A percentile compares a stretch with the other conserved stretches of the same genome.
Conservation (phyloP, 2,797 vertebrate genomes). For the Gadopsis bispinosus region DNA sequence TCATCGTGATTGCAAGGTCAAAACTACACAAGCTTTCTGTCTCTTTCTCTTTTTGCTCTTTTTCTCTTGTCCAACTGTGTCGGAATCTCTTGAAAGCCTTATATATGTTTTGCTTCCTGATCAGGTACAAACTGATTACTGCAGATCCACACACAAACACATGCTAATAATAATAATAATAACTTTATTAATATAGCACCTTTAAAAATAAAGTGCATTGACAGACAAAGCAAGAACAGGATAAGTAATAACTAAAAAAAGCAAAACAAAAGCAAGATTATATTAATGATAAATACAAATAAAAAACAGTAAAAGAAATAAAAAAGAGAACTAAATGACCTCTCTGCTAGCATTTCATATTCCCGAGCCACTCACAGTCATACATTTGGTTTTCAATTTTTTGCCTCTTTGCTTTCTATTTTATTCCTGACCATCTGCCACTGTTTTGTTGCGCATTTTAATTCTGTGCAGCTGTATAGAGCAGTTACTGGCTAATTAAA, state of each 20-base stretch:
- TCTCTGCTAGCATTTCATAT: slow-evolving; percentile 7
- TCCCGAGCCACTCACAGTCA: slow-evolving; percentile 12
- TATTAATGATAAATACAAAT: no score
- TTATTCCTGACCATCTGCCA: slow-evolving; percentile 54
- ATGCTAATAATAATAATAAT: not conserved
- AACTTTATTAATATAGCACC: no score
- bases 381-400: slow-evolving; percentile 25
- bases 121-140: slow-evolving; percentile 60
- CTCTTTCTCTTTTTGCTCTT: not conserved
- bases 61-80: slow-evolving; percentile 3
- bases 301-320: no score
- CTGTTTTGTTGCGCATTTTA: slow-evolving; percentile 35
- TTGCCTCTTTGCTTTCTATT: slow-evolving; percentile 21
- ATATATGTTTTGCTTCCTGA: slow-evolving; percentile 50
- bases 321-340: not conserved
- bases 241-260: no score
- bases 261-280: no score
- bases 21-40: slow-evolving; percentile 26
- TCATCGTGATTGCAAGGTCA: slow-evolving; percentile 65
- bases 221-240: no score
- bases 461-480: slow-evolving; percentile 60
- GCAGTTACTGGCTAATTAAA: slow-evolving; percentile 70
- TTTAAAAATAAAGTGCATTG: no score
- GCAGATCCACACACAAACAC: slow-evolving; percentile 27
- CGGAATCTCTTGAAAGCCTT: slow-evolving; percentile 15